Evolutionary conservation across 1,140 invertebrate species (phyloP).

Genomic region (Dendrolimus punctatus): DNA sequence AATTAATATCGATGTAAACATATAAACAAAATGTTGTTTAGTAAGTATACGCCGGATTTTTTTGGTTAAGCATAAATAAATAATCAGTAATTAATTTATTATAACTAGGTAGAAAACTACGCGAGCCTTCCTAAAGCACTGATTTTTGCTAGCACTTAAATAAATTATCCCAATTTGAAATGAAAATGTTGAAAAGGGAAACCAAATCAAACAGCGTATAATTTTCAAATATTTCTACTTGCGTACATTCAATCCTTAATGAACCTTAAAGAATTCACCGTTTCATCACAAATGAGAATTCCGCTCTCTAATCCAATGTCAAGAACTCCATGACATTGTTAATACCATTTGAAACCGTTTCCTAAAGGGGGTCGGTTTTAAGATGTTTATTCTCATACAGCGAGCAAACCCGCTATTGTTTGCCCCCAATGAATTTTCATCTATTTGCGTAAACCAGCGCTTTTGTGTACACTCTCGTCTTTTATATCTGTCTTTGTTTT

Average conservation of each 20-base stretch:
- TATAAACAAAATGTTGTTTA: too few relatives aligned
- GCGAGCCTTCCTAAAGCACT: too few relatives aligned
- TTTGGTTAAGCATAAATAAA: too few relatives aligned
- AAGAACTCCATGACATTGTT: conserved; percentile 14
- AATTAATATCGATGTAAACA: too few relatives aligned
- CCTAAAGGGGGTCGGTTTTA: conserved; percentile 17
- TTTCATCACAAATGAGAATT: conserved; percentile 13
- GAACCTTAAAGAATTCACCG: neutral
- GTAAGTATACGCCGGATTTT: too few relatives aligned
- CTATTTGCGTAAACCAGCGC: conserved; percentile 28
- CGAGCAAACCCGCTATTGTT: conserved; percentile 34
- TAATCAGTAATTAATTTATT: too few relatives aligned
- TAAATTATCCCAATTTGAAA: too few relatives aligned
- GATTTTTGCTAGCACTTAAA: too few relatives aligned
- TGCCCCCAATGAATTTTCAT: conserved; percentile 38
- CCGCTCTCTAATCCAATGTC: conserved; percentile 15
- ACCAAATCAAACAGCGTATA: too few relatives aligned
- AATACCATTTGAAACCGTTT: conserved; percentile 16
- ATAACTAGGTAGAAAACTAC: too few relatives aligned
- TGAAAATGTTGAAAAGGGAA: too few relatives aligned
- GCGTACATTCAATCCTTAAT: neutral
- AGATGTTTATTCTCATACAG: conserved; percentile 38
- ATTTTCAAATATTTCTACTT: neutral
- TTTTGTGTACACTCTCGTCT: conserved; percentile 19
- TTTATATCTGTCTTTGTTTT: conserved; percentile 27